Evolutionary conservation across 30 jellyfish, hydroid and myxozoan genomes (phyloP), one percentile per base, ranked within the genome.

Genomic region (Hydractinia symbiolongicarpus): DNA sequence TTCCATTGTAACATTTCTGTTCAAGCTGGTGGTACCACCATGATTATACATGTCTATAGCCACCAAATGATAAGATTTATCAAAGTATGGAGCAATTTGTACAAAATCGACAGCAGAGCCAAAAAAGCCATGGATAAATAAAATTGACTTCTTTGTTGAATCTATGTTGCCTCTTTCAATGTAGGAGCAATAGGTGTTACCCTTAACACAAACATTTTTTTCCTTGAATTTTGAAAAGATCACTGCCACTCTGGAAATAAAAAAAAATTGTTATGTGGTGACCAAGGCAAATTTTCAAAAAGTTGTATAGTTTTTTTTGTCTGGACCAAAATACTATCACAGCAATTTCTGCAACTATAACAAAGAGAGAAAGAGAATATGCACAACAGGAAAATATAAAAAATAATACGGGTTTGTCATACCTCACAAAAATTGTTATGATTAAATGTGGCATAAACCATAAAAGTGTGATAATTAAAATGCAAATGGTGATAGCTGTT

Each of bases 41-140:
- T 77, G 85, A 49, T 77, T 77, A 50, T 50, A 61, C 52, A 50
- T 54, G 60, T 77, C 85, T 13, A 77, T 58, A 10, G 85, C 85
- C 4, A 77, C 50, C 30, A 77, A n/a, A 30, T 77, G 85, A 77
- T 53, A 77, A 5, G 85, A 55, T 4, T n/a, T n/a, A 49, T 77
- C 77, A 55, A 77, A 77, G 19, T 77, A 49, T 15, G 60, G 21
- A 60, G 77, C 72, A n/a, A 77, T 16, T 55, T 50, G 5, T 7
- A 61, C 21, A 44, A 54, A 77, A 53, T n/a, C 78, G 17, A 77
- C 54, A 13, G 60, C 61, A 8, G 85, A 53, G 56, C 72, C 75
- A 44, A 20, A 4, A 64, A 77, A 77, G 56, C 85, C 85, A 55
- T 77, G 85, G 9, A 77, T 50, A 7, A 77, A 52, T 50, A 77